Base-by-base conservation (phyloP, 2,113 vertebrate genomes). In the Herpetotheres cachinnans region DNA sequence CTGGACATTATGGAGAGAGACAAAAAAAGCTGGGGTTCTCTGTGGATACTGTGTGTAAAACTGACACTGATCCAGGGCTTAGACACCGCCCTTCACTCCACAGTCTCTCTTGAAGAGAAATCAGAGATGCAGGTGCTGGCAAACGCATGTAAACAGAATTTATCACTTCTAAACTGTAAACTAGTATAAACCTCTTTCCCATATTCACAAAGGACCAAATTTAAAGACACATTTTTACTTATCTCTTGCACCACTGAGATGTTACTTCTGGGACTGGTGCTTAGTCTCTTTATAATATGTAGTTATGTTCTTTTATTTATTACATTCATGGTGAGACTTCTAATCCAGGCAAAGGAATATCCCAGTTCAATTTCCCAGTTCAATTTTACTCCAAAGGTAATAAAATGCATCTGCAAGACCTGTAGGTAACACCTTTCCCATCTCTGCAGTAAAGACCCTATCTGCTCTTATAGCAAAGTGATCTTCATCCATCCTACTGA, bases 21-120 rank as follows among this genome's bases (percentile, higher is more conserved):
- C 7, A 29, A 13, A 26, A 11, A 27, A 30, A 62, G 7, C 1
- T 0, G 0, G 2, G 19, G 10, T 15, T 67, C 21, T 7, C 20
- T 47, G 27, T 61, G 12, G 8, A 27, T 77, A 26, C 9, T 40
- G 5, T 13, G 32, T 42, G 46, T 8, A 34, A 56, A 16, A 69
- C 3, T 17, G 44, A 34, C 19, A 16, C 29, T 54, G 22, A 55
- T 2, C 21, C 30, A 44, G 34, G 30, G 3, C 18, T 49, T 32
- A n/a, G n/a, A 72, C 24, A 50, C 2, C 3, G 3, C 18, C 7
- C 10, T 36, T 47, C 12, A 3, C 13, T n/a, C 38, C 76, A 63
- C 14, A 19, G 6, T 38, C 16, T 46, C 9, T 61, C 36, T 27
- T 30, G 10, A 38, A 61, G 26, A 52, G 18, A 87, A 81, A 66